A percentile compares a stretch with the other conserved stretches of the same genome.
These are phyloP conservation scores for Drosophila rubida DNA, from an alignment of 2,888 invertebrate genomes.

Conservation along the genomic window DNA sequence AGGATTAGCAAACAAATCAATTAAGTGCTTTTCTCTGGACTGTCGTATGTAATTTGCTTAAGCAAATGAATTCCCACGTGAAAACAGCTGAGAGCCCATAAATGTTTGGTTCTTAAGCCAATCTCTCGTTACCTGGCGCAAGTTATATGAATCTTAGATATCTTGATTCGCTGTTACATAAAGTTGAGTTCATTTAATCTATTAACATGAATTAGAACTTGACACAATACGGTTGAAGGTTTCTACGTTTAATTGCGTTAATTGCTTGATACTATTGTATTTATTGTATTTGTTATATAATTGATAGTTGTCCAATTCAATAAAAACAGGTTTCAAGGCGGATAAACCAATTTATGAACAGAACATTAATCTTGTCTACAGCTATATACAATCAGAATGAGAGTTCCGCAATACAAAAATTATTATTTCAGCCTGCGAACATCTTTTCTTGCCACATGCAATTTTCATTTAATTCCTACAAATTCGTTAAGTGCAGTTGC, in stretches of 20 bases:
- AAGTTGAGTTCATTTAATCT: not conserved
- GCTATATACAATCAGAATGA: not conserved
- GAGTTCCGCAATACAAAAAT: not conserved
- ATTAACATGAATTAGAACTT: constrained; percentile 3
- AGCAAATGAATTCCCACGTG: constrained; percentile 11
- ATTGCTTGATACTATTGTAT: constrained; percentile 6
- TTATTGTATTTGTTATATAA: constrained; percentile 3
- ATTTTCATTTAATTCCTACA: not conserved
- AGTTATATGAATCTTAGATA: not conserved
- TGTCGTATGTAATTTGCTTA: not conserved
- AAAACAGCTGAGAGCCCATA: not conserved
- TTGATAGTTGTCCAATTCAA: not conserved
- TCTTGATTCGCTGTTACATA: not conserved
- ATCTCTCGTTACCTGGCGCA: not conserved
- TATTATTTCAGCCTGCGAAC: not conserved
- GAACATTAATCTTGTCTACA: not conserved
- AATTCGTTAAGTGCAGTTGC: not conserved
- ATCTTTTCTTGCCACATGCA: not conserved
- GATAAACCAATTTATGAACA: not conserved
- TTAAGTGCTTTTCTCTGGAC: not conserved
- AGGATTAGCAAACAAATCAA: constrained; percentile 18
- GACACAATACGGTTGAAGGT: constrained; percentile 3
- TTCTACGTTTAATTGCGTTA: constrained; percentile 3
- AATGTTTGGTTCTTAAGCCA: not conserved
- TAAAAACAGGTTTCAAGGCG: constrained; percentile 3